phyloP scores from a whole-genome alignment of 2,113 vertebrate species.

The Cryptomyrus ogoouensis region DNA sequence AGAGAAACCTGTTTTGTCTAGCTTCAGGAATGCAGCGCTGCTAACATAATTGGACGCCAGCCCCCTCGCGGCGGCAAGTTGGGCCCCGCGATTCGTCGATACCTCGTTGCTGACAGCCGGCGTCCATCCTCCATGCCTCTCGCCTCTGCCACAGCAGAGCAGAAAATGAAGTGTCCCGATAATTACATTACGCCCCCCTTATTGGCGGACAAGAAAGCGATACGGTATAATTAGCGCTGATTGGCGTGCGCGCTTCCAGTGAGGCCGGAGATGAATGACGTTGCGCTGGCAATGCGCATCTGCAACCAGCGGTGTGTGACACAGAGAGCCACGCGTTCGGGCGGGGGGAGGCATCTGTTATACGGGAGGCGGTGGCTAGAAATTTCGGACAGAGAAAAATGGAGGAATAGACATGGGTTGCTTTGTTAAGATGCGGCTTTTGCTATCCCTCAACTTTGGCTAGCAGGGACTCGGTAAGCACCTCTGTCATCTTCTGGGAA shows the following conservation, averaged over 20 bases:
- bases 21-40: constrained; percentile 69
- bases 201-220: constrained; percentile 93
- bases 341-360: constrained; percentile 73
- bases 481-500: neutral
- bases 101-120: constrained; percentile 83
- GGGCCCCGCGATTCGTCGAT: constrained; percentile 83
- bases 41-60: constrained; percentile 78
- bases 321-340: constrained; percentile 69
- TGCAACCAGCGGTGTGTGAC: constrained; percentile 76
- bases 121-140: constrained; percentile 76
- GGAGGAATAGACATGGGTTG: constrained; percentile 66
- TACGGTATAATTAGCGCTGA: constrained; percentile 96
- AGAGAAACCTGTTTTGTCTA: constrained; percentile 70
- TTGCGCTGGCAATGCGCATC: constrained; percentile 89
- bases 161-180: constrained; percentile 84
- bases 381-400: constrained; percentile 61
- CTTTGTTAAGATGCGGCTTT: constrained; percentile 36
- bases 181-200: constrained; percentile 88
- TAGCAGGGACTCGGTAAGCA: neutral
- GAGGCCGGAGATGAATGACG: constrained; percentile 87
- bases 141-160: constrained; percentile 68
- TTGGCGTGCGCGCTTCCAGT: constrained; percentile 83
- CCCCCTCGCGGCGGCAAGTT: constrained; percentile 83
- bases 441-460: neutral
- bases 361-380: constrained; percentile 74